Conservation (phyloP, 2,797 vertebrate genomes). For the Tapirus indicus region DNA sequence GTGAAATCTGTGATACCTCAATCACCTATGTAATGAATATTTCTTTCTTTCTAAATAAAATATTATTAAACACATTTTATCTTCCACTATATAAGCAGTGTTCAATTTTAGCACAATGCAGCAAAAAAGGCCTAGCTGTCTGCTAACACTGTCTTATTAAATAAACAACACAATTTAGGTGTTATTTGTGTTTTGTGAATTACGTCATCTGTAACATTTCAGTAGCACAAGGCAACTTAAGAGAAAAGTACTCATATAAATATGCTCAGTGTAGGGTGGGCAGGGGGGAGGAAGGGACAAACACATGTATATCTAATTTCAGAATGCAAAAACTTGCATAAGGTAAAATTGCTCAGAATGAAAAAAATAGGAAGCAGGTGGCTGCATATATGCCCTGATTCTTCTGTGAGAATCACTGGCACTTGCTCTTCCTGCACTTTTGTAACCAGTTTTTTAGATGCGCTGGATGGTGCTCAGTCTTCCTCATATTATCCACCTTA, state of each 20-base stretch:
- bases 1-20: conserved; percentile 62
- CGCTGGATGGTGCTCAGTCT: rapidly evolving
- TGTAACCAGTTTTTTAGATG: neutral
- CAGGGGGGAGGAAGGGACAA: neutral
- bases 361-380: conserved; percentile 34
- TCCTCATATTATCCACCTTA: neutral
- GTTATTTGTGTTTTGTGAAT: conserved; percentile 67
- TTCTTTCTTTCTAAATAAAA: conserved; percentile 61
- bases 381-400: neutral
- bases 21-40: conserved; percentile 12
- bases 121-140: neutral
- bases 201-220: conserved; percentile 73
- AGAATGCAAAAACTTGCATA: conserved; percentile 6
- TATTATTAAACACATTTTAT: conserved; percentile 50
- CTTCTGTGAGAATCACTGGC: neutral
- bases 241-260: conserved; percentile 69
- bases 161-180: conserved; percentile 66
- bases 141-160: conserved; percentile 69
- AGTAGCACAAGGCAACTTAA: conserved; percentile 49
- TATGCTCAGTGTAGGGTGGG: neutral
- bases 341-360: neutral
- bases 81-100: neutral
- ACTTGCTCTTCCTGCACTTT: neutral
- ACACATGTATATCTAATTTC: neutral
- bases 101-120: conserved; percentile 55